A percentile compares a stretch with the other conserved stretches of the same genome.
These are phyloP conservation scores for Rhorus exstirpatorius DNA, from an alignment of 2,888 invertebrate genomes.

Conservation along the genomic window DNA sequence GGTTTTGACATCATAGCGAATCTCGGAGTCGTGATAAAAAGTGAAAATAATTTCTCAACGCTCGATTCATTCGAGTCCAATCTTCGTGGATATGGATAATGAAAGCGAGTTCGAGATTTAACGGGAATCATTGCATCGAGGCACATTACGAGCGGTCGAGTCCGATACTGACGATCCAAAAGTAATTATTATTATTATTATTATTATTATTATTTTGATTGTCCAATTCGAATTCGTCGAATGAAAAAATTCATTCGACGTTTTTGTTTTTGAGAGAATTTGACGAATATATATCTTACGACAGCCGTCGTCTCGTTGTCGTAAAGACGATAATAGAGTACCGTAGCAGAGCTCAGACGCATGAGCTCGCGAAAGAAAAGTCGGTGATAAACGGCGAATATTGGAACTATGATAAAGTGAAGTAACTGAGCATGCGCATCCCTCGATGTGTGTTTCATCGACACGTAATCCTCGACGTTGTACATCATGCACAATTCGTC, in stretches of 20 bases:
- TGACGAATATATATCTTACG: conserved; percentile 68
- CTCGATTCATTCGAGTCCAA: conserved; percentile 52
- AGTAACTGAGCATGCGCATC: conserved; percentile 85
- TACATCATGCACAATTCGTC: conserved; percentile 80
- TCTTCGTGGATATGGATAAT: conserved; percentile 72
- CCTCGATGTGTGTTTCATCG: conserved; percentile 77
- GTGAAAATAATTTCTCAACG: conserved; percentile 86
- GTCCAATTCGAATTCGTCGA: too few species aligned
- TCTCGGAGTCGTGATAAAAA: conserved; percentile 88
- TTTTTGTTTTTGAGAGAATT: neutral
- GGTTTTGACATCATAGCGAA: conserved; percentile 87
- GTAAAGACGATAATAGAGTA: conserved; percentile 88
- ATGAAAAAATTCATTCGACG: too few species aligned
- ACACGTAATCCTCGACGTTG: conserved; percentile 83
- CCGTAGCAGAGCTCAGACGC: conserved; percentile 87
- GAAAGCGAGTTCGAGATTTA: conserved; percentile 77
- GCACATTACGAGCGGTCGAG: conserved; percentile 83
- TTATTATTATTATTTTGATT: neutral
- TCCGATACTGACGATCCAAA: conserved; percentile 84
- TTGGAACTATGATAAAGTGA: conserved; percentile 87
- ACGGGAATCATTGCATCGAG: conserved; percentile 85
- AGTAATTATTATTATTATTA: neutral
- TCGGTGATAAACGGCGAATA: conserved; percentile 87
- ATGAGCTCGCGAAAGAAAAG: conserved; percentile 89
- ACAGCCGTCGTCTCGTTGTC: conserved; percentile 68